These are phyloP conservation scores for Drosophila lini DNA, from an alignment of 1,140 invertebrate species.

Conservation along the genomic window DNA sequence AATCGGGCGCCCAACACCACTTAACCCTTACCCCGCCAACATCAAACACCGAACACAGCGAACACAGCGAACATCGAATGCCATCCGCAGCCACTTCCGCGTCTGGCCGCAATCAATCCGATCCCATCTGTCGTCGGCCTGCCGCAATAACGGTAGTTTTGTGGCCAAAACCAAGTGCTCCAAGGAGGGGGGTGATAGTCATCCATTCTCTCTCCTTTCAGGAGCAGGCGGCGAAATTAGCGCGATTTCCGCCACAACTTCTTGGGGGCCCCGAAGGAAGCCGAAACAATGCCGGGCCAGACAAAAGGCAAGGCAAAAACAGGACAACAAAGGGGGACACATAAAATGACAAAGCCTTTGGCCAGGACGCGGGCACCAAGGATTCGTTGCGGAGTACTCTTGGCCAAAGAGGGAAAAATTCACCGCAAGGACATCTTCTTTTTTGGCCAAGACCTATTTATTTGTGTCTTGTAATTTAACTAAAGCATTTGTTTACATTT, in stretches of 20 bases:
- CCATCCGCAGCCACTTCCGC: constrained; percentile 29
- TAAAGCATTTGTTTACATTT: background rate
- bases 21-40: background rate
- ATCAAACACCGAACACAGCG: background rate
- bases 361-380: background rate
- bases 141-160: constrained; percentile 51
- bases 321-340: constrained; percentile 4
- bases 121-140: constrained; percentile 36
- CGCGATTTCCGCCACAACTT: constrained; percentile 66
- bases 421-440: background rate
- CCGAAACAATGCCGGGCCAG: background rate
- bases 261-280: constrained; percentile 16
- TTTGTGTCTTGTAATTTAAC: background rate
- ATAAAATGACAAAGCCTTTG: background rate
- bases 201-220: background rate
- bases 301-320: background rate
- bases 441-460: background rate
- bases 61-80: constrained; percentile 6
- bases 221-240: constrained; percentile 68
- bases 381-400: background rate
- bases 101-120: constrained; percentile 41
- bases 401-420: background rate
- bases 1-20: background rate
- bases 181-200: no score
- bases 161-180: constrained; percentile 18